Conservation (phyloP, 2,888 invertebrate species). For the Caenorhabditis japonica region DNA sequence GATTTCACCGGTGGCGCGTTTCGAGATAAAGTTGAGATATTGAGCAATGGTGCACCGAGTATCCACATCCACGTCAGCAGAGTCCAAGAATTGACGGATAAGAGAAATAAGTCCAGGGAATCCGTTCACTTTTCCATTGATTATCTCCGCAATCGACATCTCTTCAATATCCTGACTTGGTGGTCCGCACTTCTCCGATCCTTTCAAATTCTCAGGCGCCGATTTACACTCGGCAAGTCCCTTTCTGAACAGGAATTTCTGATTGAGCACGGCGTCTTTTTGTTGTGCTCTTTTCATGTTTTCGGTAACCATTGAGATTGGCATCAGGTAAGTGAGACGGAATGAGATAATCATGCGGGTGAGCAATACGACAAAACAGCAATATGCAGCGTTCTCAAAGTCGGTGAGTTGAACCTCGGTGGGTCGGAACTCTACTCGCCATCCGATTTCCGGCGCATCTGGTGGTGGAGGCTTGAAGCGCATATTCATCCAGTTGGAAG, state of each 20-base stretch:
- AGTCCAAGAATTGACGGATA: conserved; percentile 92
- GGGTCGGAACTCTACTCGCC: conserved; percentile 99
- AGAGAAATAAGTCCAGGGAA: conserved; percentile 95
- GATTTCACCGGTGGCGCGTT: conserved; percentile 85
- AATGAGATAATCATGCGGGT: conserved; percentile 97
- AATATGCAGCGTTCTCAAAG: conserved; percentile 99
- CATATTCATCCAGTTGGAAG: conserved; percentile 78
- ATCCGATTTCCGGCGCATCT: conserved; percentile 91
- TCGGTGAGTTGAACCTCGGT: conserved; percentile 96
- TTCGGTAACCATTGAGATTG: conserved; percentile 84
- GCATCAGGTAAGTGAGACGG: conserved; percentile 93
- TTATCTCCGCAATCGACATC: conserved; percentile 95
- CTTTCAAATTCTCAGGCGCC: conserved; percentile 71
- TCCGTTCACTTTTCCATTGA: conserved; percentile 91
- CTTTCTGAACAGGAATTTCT: conserved; percentile 90
- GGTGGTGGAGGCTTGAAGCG: conserved; percentile 87
- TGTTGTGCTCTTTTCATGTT: conserved; percentile 96
- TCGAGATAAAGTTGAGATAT: conserved; percentile 84
- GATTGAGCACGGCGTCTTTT: conserved; percentile 86
- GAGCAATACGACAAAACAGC: conserved; percentile 95
- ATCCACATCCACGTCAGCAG: conserved; percentile 97
- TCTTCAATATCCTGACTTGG: conserved; percentile 80
- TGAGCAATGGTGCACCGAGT: conserved; percentile 95
- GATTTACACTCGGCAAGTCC: conserved; percentile 71
- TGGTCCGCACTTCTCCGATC: conserved; percentile 62